Base-by-base conservation (phyloP, 2,113 vertebrate genomes). In the Steatornis caripensis region DNA sequence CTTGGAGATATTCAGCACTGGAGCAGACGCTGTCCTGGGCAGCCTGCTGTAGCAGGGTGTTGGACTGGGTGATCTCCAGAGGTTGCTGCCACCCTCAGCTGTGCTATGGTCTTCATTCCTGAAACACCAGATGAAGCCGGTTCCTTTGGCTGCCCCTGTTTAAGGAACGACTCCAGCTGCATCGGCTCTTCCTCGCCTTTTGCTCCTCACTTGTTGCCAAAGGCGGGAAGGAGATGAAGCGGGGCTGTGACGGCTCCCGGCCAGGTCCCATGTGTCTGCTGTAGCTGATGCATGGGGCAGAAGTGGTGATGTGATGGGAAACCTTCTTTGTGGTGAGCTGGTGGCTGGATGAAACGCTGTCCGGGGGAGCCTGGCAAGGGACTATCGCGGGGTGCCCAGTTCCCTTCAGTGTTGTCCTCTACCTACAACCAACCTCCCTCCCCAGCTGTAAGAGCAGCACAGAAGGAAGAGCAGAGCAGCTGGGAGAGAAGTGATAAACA, bases 311-410 rank as follows among this genome's bases (percentile, higher is more conserved):
- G 20, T 21, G 70, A 24, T 30, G 23, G 76, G 48, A 69, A 24
- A 55, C 43, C 15, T 83, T 41, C 24, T 34, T 54, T 5, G 3
- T 10, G 34, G 11, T 43, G 36, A 82, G 55, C 27, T 43, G 43
- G 19, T 62, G 57, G 37, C 34, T 46, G 45, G 29, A 12, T 4
- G 9, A 32, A 58, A 15, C 1, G 0, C 9, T n/a, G 34, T 17
- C 26, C 58, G 58, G 37, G 60, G 85, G 21, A 84, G 45, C 39
- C n/a, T 46, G 39, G 45, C 17, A 9, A 13, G 43, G 57, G 70
- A 21, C 39, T 24, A 2, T 61, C 15, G 6, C 0, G 3, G 32
- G 11, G 20, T 23, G 12, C 41, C 41, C 19, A 12, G 0, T 55
- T 74, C 61, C 39, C 36, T 39, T 54, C 20, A 12, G 29, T 14